Conservation (phyloP, 1,140 invertebrate genomes). For the Amphibalanus amphitrite region DNA sequence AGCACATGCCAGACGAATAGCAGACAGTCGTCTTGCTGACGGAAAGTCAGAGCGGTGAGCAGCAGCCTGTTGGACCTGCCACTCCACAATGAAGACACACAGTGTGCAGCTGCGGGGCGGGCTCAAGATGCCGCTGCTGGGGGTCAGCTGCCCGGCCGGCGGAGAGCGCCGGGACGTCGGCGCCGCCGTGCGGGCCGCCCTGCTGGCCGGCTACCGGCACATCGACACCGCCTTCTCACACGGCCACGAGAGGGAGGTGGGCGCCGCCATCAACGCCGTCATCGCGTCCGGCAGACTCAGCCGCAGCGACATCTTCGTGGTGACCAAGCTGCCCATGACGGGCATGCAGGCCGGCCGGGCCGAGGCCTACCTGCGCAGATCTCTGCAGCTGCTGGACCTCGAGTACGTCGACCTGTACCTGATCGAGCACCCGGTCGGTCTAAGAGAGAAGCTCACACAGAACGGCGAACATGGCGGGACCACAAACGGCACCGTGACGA, state of each 20-base stretch:
- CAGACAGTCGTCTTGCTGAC: too few species aligned
- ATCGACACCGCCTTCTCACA: conserved; percentile 49
- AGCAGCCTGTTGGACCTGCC: too few species aligned
- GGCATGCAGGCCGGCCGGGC: conserved; percentile 40
- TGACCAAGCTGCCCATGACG: conserved; percentile 23
- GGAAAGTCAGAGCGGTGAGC: too few species aligned
- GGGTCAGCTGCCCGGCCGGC: conserved; percentile 40
- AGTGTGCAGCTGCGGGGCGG: conserved; percentile 19
- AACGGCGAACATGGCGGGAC: too few species aligned
- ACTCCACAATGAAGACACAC: too few species aligned
- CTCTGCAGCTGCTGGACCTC: conserved; percentile 49
- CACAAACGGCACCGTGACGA: too few species aligned
- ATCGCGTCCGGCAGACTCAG: conserved; percentile 28
- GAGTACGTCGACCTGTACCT: conserved; percentile 72
- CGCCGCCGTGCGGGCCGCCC: conserved; percentile 39
- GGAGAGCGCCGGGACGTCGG: conserved; percentile 5
- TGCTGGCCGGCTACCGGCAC: conserved; percentile 48
- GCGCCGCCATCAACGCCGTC: conserved; percentile 25
- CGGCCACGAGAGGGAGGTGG: conserved; percentile 28
- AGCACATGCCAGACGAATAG: too few species aligned
- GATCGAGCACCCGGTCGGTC: conserved; percentile 46
- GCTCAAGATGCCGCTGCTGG: conserved; percentile 49
- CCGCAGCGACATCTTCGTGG: conserved; percentile 38
- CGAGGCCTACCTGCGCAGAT: conserved; percentile 47
- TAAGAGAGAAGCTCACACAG: too few species aligned